Percentiles rank a stretch among this genome's conserved stretches.
These are phyloP conservation scores for Apus apus DNA, from an alignment of 2,113 vertebrate species.

Conservation along the genomic window DNA sequence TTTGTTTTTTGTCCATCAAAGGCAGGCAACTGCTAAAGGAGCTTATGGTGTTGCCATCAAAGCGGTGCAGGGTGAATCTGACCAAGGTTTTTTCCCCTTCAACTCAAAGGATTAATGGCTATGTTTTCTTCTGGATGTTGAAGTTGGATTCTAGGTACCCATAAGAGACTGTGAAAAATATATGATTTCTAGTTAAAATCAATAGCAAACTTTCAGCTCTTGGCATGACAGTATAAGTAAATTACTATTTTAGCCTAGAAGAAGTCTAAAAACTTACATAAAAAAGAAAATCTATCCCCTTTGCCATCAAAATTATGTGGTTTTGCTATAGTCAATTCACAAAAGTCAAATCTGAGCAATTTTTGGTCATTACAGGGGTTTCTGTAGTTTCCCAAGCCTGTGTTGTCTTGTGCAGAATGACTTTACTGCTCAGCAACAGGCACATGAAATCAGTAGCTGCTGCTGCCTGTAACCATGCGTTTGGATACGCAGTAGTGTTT, in stretches of 20 bases:
- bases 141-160: neutral
- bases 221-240: neutral
- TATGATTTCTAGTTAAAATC: neutral
- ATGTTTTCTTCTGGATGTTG: neutral
- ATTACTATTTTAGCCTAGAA: neutral
- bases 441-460: slow-evolving; percentile 44
- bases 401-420: neutral
- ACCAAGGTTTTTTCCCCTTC: neutral
- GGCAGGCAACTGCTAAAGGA: neutral
- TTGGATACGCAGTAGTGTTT: slow-evolving; percentile 51
- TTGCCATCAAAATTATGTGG: neutral
- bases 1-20: neutral
- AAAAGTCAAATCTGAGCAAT: neutral
- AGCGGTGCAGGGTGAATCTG: neutral
- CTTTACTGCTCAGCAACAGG: slow-evolving; percentile 36
- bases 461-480: slow-evolving; percentile 48
- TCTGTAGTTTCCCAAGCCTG: slow-evolving; percentile 18
- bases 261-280: neutral
- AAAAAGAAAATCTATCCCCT: neutral
- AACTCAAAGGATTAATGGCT: neutral
- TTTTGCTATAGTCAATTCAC: neutral
- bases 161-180: neutral
- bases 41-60: neutral
- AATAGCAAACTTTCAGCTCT: neutral
- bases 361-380: slow-evolving; percentile 34